Conservation (phyloP, 2,888 invertebrate genomes). For the Mesorhabditis spiculigera region DNA sequence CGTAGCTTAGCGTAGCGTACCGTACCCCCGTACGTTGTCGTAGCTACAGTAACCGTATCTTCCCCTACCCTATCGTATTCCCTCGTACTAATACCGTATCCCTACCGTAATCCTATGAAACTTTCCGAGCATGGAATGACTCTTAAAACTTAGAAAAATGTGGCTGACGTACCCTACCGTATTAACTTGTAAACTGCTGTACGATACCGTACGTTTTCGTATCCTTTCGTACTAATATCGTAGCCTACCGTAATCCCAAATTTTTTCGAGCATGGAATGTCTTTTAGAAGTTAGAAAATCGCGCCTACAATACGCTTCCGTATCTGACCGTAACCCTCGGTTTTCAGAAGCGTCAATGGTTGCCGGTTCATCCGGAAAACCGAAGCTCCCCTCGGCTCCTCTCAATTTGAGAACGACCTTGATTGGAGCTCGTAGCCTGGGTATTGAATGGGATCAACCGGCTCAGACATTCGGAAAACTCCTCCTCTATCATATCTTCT, state of each 20-base stretch:
- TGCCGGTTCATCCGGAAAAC: conserved; percentile 71
- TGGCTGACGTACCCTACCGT: no score
- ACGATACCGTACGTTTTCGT: no score
- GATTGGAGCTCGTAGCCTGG: conserved; percentile 74
- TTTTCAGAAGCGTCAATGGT: conserved; percentile 35
- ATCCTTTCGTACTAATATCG: neutral
- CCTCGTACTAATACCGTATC: no score
- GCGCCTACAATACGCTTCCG: neutral
- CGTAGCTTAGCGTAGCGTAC: no score
- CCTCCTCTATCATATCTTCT: conserved; percentile 79
- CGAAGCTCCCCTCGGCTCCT: conserved; percentile 73
- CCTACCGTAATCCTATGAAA: no score
- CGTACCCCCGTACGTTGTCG: no score
- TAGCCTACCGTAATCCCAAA: neutral
- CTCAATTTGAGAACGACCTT: conserved; percentile 24
- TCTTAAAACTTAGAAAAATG: no score
- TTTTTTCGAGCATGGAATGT: conserved; percentile 68
- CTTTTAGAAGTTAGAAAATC: conserved; percentile 60
- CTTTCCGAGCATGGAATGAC: no score
- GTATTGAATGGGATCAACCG: conserved; percentile 85
- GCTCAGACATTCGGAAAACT: conserved; percentile 68
- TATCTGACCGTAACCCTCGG: neutral
- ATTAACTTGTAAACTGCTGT: no score
- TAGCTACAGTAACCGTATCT: no score
- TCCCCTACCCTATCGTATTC: no score